Evolutionary conservation across 2,797 vertebrate genomes (phyloP).

Genomic region (Tauraco hartlaubi): DNA sequence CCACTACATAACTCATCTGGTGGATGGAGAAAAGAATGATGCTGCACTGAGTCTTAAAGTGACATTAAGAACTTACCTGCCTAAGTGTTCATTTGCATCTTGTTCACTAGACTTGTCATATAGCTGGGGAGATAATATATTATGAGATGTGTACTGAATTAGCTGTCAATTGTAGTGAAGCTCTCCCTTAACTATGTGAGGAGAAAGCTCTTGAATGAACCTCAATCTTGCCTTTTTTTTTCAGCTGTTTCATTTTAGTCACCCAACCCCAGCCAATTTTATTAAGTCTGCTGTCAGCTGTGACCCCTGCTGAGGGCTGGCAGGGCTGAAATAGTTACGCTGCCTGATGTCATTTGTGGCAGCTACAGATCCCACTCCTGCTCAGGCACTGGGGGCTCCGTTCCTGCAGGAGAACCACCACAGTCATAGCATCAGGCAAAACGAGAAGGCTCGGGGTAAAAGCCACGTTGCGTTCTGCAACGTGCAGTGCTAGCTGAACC

Average conservation of each 20-base stretch:
- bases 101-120: conserved; percentile 48
- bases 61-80: conserved; percentile 63
- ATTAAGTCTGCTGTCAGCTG: conserved; percentile 67
- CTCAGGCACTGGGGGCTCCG: background rate
- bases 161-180: conserved; percentile 75
- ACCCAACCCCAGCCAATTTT: conserved; percentile 54
- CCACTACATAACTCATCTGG: conserved; percentile 17
- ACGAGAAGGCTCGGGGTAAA: rapidly evolving
- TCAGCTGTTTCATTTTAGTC: conserved; percentile 58
- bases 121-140: conserved; percentile 53
- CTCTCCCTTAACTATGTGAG: conserved; percentile 57
- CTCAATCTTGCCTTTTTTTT: background rate
- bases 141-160: conserved; percentile 70
- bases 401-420: background rate
- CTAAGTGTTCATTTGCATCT: conserved; percentile 51
- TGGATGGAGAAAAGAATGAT: conserved; percentile 41
- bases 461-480: rapidly evolving
- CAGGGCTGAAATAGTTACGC: conserved; percentile 65
- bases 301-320: conserved; percentile 66
- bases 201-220: conserved; percentile 52
- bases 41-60: conserved; percentile 31
- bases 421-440: background rate
- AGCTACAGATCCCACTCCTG: conserved; percentile 16
- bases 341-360: conserved; percentile 65
- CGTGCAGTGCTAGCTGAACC: background rate